phyloP scores from a whole-genome alignment of 2,797 vertebrate species.

The Tinamus major region DNA sequence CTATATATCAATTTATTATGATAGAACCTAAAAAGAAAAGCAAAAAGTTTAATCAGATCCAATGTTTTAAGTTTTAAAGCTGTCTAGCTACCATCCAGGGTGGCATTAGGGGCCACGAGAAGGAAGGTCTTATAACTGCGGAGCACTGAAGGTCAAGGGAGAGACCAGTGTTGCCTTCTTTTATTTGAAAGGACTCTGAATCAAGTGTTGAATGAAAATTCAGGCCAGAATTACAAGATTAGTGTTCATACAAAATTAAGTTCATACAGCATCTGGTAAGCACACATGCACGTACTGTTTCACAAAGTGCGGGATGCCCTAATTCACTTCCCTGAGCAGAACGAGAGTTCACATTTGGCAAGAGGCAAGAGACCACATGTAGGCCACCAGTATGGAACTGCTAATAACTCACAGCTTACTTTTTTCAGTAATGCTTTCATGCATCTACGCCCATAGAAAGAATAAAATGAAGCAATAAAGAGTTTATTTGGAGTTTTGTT shows the following conservation, averaged over 20 bases:
- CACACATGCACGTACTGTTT: not conserved
- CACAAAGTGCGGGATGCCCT: not conserved
- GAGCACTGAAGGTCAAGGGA: not conserved
- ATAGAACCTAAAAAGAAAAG: not conserved
- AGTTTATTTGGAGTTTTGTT: not conserved
- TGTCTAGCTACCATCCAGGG: not conserved
- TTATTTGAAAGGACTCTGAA: not conserved
- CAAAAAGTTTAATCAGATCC: conserved; percentile 1
- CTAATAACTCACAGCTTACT: not conserved
- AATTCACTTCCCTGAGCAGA: not conserved
- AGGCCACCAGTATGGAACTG: not conserved
- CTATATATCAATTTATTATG: not conserved
- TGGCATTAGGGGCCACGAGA: not conserved
- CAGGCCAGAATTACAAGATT: not conserved
- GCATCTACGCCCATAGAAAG: not conserved
- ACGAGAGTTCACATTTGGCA: not conserved
- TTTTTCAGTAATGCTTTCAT: not conserved
- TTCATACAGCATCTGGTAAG: not conserved
- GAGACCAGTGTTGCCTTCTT: not conserved
- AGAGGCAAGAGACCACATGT: not conserved
- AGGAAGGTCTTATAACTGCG: not conserved
- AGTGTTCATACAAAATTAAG: not conserved
- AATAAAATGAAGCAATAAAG: not conserved
- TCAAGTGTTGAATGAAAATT: not conserved
- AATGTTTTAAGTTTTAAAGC: conserved; percentile 20